Evolutionary conservation across 2,888 invertebrate genomes (phyloP).

Genomic region (Graphium colonna): DNA sequence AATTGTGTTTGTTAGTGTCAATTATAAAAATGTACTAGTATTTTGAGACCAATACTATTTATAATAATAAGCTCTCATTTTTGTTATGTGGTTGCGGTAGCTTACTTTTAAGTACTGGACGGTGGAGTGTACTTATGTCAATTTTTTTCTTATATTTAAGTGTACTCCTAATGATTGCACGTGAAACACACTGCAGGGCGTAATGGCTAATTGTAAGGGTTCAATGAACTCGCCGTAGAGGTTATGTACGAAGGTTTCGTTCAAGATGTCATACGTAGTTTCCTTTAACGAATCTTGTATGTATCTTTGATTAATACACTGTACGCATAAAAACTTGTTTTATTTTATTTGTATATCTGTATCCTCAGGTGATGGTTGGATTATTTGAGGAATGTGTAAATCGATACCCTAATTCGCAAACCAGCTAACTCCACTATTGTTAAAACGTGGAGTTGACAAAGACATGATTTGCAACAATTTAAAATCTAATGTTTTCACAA

Average conservation of each 20-base stretch:
- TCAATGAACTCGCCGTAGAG: background rate
- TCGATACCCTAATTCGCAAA: too few species aligned
- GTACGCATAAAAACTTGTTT: conserved; percentile 3
- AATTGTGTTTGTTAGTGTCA: background rate
- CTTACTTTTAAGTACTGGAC: conserved; percentile 22
- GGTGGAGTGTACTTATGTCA: conserved; percentile 37
- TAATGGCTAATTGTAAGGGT: background rate
- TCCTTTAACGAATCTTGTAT: conserved; percentile 23
- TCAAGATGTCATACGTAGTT: conserved; percentile 18
- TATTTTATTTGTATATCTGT: background rate
- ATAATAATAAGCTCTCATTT: conserved; percentile 6
- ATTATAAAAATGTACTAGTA: conserved; percentile 37
- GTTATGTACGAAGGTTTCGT: conserved; percentile 3
- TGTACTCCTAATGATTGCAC: conserved; percentile 24
- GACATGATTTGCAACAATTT: too few species aligned
- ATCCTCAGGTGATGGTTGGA: too few species aligned
- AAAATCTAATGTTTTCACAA: too few species aligned
- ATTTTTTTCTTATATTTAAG: conserved; percentile 24
- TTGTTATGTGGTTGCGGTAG: conserved; percentile 3
- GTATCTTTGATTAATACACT: conserved; percentile 24
- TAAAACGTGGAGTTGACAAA: too few species aligned
- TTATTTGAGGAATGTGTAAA: too few species aligned
- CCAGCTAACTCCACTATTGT: too few species aligned
- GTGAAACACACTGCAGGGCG: conserved; percentile 16
- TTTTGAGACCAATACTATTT: conserved; percentile 40